Base-by-base conservation (phyloP, 2,888 invertebrate genomes). In the Chromoteleia sp. region DNA sequence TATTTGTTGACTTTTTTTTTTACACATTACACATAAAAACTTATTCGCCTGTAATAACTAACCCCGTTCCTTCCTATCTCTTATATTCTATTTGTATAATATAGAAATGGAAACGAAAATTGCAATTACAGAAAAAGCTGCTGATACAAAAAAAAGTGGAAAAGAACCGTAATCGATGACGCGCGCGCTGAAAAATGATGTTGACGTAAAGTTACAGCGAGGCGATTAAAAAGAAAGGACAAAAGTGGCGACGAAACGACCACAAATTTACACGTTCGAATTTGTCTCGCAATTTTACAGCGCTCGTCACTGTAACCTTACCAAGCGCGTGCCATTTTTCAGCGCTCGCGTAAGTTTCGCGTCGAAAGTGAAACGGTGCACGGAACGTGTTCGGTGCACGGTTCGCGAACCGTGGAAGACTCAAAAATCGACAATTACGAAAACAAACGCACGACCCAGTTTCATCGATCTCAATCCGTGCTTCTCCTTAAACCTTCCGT, bases 1-100 rank as follows among this genome's bases (percentile, higher is more conserved):
- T 81, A 81, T 78, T 81, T 71, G 52, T 43, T 74, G 70, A 70
- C 75, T 76, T 76, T 63, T 80, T 43, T 80, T 76, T 61, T 70
- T 76, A 76, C 67, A 76, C 71, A 76, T 81, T 81, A 81, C 81
- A 76, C 81, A 76, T 81, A 75, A 75, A 81, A 81, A 81, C 81
- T 81, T 81, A 71, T 71, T 67, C 71, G 71, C 76, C 43, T 76
- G 75, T 75, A 76, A 71, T 71, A 81, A 76, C 76, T 81, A 81
- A 76, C 76, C 76, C 81, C 76, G 65, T 71, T 76, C 75, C 58
- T 71, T 76, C 45, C 75, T 81, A 81, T 81, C 70, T 58, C 80
- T 81, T 81, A 76, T 36, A 75, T 36, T 70, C 75, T 81, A 76
- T 76, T 71, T 54, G 25, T 76, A 71, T 81, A 81, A 76, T 81